phyloP scores from a whole-genome alignment of 2,113 vertebrate species.

The Zosterops pallidus region DNA sequence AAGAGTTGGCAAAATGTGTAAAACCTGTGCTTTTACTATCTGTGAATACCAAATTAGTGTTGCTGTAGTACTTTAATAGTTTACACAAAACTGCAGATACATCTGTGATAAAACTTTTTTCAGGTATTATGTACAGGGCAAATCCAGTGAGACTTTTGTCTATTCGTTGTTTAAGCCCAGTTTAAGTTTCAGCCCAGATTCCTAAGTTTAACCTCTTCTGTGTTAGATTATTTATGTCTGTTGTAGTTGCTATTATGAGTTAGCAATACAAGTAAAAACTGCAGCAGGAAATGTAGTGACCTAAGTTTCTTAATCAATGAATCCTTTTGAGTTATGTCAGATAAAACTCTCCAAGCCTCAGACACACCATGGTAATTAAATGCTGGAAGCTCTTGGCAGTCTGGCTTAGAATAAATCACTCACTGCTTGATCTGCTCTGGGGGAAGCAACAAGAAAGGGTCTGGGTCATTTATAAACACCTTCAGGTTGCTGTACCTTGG shows the following conservation, averaged over 20 bases:
- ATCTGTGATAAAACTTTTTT: not conserved
- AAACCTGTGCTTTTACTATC: not conserved
- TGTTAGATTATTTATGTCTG: not conserved
- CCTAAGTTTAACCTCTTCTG: not conserved
- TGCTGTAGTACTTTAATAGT: not conserved
- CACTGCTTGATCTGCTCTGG: not conserved
- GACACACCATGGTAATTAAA: not conserved
- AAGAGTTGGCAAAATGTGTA: not conserved
- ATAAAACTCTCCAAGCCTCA: not conserved
- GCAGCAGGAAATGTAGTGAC: not conserved
- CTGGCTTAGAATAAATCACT: not conserved
- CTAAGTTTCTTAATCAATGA: not conserved
- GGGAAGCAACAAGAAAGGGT: not conserved
- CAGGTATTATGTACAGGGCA: not conserved
- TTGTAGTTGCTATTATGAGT: not conserved
- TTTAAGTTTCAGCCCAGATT: not conserved
- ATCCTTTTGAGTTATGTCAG: not conserved
- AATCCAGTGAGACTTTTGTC: not conserved
- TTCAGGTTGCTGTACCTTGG: not conserved
- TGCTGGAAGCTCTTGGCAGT: not conserved
- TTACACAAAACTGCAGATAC: not conserved
- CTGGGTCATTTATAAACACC: not conserved
- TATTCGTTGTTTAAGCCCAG: not conserved
- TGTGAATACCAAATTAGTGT: not conserved
- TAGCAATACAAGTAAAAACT: not conserved